These are phyloP conservation scores for Hemaris fuciformis DNA, from an alignment of 2,888 invertebrate species.

Conservation along the genomic window DNA sequence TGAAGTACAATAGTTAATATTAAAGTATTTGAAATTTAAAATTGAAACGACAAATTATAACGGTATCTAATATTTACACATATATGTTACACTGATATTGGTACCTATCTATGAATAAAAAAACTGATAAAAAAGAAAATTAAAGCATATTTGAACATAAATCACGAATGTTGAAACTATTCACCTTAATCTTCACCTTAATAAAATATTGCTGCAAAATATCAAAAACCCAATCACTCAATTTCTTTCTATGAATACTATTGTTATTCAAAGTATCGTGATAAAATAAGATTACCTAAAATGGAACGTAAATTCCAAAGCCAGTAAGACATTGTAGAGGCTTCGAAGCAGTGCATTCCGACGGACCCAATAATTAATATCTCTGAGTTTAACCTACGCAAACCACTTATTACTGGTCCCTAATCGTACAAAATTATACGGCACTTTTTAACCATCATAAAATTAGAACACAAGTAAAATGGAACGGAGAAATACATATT, in stretches of 20 bases:
- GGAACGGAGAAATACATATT: too few relatives aligned
- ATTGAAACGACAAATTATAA: too few relatives aligned
- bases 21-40: too few relatives aligned
- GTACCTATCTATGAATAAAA: not conserved
- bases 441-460: not conserved
- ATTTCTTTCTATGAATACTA: not conserved
- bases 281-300: not conserved
- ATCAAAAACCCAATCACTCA: not conserved
- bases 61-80: too few relatives aligned
- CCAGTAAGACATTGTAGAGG: not conserved
- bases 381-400: too few relatives aligned
- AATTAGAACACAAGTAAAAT: not conserved
- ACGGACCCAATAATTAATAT: slow-evolving; percentile 12
- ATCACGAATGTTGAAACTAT: too few relatives aligned
- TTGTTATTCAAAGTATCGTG: not conserved
- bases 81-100: too few relatives aligned
- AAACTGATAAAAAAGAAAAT: too few relatives aligned
- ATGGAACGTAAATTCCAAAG: not conserved
- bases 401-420: not conserved
- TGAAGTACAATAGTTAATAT: too few relatives aligned
- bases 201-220: too few relatives aligned
- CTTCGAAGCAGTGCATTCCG: not conserved
- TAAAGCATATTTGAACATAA: not conserved
- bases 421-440: not conserved
- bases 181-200: too few relatives aligned